Percentiles rank a stretch among this genome's conserved stretches.
Evolutionary conservation across 2,113 vertebrate genomes (phyloP).

Genomic region (Furnarius figulus): DNA sequence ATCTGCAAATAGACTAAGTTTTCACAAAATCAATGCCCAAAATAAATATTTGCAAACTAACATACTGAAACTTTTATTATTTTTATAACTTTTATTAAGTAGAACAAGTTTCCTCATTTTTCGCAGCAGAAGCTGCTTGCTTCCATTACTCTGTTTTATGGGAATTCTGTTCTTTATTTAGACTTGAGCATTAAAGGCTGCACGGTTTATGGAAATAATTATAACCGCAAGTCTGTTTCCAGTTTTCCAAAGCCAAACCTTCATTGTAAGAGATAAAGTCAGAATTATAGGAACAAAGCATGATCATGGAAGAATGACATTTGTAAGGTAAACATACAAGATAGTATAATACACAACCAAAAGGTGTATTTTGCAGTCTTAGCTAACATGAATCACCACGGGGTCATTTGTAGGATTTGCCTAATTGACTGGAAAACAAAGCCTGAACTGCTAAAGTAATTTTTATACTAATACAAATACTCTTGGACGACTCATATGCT

Average conservation of each 20-base stretch:
- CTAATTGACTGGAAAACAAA: neutral
- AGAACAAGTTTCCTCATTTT: neutral
- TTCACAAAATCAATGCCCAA: neutral
- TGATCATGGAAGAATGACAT: neutral
- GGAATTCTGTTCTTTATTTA: constrained; percentile 23
- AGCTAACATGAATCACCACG: neutral
- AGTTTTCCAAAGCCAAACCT: neutral
- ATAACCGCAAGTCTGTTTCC: neutral
- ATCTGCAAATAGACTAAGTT: neutral
- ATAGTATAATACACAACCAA: neutral
- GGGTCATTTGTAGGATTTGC: neutral
- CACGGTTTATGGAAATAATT: neutral
- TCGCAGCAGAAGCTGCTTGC: neutral
- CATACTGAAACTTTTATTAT: neutral
- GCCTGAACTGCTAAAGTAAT: neutral
- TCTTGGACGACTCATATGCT: neutral
- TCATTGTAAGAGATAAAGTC: neutral
- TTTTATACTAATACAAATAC: neutral
- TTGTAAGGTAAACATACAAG: neutral
- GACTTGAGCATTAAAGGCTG: neutral
- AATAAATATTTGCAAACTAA: neutral
- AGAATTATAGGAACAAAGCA: neutral
- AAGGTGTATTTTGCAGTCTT: neutral
- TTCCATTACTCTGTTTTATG: neutral
- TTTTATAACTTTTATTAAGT: neutral